These are phyloP conservation scores for Leuciscus waleckii DNA, from an alignment of 2,797 vertebrate genomes.

Conservation along the genomic window DNA sequence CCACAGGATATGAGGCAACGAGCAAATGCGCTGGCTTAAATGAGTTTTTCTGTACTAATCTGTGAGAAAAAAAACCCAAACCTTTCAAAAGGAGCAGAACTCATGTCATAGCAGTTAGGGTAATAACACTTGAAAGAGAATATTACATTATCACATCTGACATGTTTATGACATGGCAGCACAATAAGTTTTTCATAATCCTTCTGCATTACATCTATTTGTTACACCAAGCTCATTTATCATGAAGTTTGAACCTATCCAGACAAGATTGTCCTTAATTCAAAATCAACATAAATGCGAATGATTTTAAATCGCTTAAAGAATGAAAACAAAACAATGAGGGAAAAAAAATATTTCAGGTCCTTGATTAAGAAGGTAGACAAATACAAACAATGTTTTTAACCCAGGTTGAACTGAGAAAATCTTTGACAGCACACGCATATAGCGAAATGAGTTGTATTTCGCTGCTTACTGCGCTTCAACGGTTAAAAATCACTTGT, in stretches of 20 bases:
- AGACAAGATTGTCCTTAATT: background rate
- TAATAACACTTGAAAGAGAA: constrained; percentile 26
- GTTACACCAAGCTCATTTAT: background rate
- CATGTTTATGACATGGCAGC: constrained; percentile 25
- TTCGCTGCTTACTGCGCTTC: too few relatives aligned
- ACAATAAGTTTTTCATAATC: background rate
- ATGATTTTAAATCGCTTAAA: background rate
- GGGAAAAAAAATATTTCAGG: background rate
- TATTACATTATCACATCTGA: constrained; percentile 29
- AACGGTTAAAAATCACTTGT: too few relatives aligned
- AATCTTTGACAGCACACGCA: too few relatives aligned
- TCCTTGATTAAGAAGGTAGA: background rate
- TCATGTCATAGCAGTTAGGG: background rate
- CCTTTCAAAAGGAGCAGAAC: background rate
- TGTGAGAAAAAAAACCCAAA: background rate
- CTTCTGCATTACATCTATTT: background rate
- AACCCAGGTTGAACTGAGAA: background rate
- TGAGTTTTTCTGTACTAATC: constrained; percentile 30
- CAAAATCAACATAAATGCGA: constrained; percentile 5
- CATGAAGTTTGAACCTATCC: background rate
- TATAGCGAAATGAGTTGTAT: too few relatives aligned
- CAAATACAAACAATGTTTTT: background rate
- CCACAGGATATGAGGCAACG: constrained; percentile 51
- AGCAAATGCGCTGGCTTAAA: constrained; percentile 31
- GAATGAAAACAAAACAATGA: background rate